These are phyloP conservation scores for Yponomeuta plumbellus DNA, from an alignment of 2,888 invertebrate species.

Conservation along the genomic window DNA sequence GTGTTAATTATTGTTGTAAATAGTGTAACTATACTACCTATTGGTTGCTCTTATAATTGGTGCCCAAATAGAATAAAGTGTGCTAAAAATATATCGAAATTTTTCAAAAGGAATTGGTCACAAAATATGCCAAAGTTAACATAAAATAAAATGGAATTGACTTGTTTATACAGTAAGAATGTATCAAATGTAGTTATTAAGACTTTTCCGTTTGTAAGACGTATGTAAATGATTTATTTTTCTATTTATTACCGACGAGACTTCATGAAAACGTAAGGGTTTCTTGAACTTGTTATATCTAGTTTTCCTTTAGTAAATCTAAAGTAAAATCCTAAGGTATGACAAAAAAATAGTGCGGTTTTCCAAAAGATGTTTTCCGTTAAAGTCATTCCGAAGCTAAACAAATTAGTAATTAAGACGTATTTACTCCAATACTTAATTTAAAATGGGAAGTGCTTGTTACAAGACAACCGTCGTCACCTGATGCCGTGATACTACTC, in stretches of 20 bases:
- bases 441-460: no score
- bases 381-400: not conserved
- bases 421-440: not conserved
- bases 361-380: not conserved
- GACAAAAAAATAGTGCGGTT: not conserved
- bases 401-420: constrained; percentile 3
- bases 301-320: constrained; percentile 38
- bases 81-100: not conserved
- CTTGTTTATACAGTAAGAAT: constrained; percentile 8
- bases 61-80: not conserved
- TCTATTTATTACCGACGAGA: not conserved
- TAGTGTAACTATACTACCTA: not conserved
- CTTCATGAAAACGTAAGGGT: not conserved
- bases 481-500: no score
- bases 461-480: no score
- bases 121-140: constrained; percentile 67
- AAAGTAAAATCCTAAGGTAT: constrained; percentile 41
- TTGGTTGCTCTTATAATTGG: not conserved
- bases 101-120: constrained; percentile 32
- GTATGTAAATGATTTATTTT: constrained; percentile 3
- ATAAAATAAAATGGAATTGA: constrained; percentile 10
- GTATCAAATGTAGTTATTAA: constrained; percentile 5
- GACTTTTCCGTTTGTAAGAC: not conserved
- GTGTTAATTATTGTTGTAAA: not conserved
- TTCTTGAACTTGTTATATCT: constrained; percentile 30